These are phyloP conservation scores for Pimephales promelas DNA, from an alignment of 2,113 vertebrate species.

Conservation along the genomic window DNA sequence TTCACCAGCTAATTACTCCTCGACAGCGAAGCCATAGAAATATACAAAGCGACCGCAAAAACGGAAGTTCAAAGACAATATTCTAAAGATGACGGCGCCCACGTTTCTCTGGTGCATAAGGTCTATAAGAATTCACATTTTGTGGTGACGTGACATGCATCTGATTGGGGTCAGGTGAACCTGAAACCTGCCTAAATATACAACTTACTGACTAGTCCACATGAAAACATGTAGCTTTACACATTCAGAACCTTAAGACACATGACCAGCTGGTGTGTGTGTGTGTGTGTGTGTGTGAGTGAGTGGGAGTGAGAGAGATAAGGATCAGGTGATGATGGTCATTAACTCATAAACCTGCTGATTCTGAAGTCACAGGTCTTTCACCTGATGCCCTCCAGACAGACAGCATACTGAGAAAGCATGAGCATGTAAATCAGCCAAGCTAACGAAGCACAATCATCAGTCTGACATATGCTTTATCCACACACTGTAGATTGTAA, in stretches of 20 bases:
- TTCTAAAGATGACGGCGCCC: too few species aligned
- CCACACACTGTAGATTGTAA: background rate
- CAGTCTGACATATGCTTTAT: background rate
- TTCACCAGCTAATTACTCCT: too few species aligned
- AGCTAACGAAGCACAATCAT: conserved; percentile 12
- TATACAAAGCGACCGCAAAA: too few species aligned
- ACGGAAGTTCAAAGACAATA: too few species aligned
- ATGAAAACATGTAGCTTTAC: too few species aligned
- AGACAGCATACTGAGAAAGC: conserved; percentile 19
- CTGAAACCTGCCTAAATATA: background rate
- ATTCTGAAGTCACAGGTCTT: conserved; percentile 43
- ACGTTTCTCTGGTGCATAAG: too few species aligned
- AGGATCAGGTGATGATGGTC: conserved; percentile 17
- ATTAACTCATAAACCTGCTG: conserved; percentile 43
- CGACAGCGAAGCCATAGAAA: too few species aligned
- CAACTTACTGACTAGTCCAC: background rate
- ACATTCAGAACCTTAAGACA: background rate
- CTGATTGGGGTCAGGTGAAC: background rate
- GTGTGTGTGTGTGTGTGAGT: too few species aligned
- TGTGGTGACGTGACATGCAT: background rate
- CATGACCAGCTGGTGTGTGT: background rate
- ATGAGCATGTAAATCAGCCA: background rate
- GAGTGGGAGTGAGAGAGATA: background rate
- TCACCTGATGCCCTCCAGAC: conserved; percentile 32
- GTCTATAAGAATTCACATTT: background rate